These are phyloP conservation scores for Uromys caudimaculatus DNA, from an alignment of 2,797 vertebrate species.

Conservation along the genomic window DNA sequence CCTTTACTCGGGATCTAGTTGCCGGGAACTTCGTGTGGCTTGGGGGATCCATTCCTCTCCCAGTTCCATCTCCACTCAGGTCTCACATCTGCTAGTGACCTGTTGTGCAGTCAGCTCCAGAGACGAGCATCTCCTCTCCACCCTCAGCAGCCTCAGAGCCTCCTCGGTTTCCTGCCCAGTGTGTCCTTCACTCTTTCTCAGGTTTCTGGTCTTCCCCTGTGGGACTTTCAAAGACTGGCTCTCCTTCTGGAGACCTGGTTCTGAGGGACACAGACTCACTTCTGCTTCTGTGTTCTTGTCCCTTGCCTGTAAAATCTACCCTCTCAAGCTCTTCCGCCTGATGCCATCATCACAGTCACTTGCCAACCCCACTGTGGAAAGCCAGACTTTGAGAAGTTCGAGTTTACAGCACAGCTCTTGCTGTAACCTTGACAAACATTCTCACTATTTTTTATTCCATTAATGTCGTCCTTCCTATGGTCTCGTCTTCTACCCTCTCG, in stretches of 20 bases:
- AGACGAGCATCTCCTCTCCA: not conserved
- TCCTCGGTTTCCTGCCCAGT: not conserved
- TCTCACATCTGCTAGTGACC: not conserved
- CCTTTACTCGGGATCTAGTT: not conserved
- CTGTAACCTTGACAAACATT: not conserved
- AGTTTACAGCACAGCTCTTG: not conserved
- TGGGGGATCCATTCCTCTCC: not conserved
- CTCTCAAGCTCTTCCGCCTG: accelerated
- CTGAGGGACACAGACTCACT: not conserved
- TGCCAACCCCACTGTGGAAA: not conserved
- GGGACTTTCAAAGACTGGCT: not conserved
- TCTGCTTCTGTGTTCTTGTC: not conserved
- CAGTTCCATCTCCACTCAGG: not conserved
- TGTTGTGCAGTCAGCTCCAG: not conserved
- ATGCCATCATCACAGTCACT: not conserved
- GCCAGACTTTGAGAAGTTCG: not conserved
- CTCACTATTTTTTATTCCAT: not conserved
- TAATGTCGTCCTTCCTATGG: not conserved
- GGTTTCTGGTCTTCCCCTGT: not conserved
- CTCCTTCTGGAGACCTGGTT: not conserved
- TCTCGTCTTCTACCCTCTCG: not conserved
- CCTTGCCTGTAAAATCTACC: not conserved
- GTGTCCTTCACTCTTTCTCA: not conserved
- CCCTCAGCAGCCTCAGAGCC: not conserved
- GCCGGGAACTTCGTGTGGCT: not conserved